Evolutionary conservation across 2,113 vertebrate species (phyloP).

Genomic region (Ia io): DNA sequence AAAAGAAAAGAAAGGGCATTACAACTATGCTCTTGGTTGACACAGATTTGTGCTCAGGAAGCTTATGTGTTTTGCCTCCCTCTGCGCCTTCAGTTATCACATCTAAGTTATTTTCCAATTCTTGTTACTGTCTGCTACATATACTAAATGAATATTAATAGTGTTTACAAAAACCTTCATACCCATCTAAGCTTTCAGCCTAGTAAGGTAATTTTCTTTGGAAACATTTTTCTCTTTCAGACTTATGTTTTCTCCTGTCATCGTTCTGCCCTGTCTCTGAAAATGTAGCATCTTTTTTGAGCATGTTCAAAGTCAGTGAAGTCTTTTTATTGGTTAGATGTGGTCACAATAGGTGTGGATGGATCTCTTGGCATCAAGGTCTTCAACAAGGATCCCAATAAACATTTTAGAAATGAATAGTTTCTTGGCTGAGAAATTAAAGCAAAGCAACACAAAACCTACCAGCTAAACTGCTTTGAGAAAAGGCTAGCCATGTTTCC

Average conservation of each 20-base stretch:
- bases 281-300: slow-evolving; percentile 38
- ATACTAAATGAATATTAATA: slow-evolving; percentile 66
- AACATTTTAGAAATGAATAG: background rate
- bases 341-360: background rate
- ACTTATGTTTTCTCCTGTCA: slow-evolving; percentile 18
- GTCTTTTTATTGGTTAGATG: background rate
- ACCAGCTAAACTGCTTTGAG: background rate
- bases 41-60: slow-evolving; percentile 60
- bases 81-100: slow-evolving; percentile 36
- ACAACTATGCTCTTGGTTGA: slow-evolving; percentile 31
- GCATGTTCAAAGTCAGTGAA: slow-evolving; percentile 5
- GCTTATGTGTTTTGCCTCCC: slow-evolving; percentile 43
- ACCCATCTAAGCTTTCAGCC: slow-evolving; percentile 37
- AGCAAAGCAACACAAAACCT: slow-evolving; percentile 19
- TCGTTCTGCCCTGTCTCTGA: slow-evolving; percentile 21
- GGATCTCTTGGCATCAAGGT: background rate
- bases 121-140: slow-evolving; percentile 54
- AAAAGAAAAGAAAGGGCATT: background rate
- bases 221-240: slow-evolving; percentile 25
- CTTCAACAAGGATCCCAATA: slow-evolving; percentile 38
- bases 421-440: background rate
- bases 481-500: background rate
- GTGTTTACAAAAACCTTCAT: slow-evolving; percentile 43
- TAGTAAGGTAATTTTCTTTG: slow-evolving; percentile 56
- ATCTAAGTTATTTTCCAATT: slow-evolving; percentile 56